Conservation (phyloP, 2,888 invertebrate genomes). For the Melipona bicolor region DNA sequence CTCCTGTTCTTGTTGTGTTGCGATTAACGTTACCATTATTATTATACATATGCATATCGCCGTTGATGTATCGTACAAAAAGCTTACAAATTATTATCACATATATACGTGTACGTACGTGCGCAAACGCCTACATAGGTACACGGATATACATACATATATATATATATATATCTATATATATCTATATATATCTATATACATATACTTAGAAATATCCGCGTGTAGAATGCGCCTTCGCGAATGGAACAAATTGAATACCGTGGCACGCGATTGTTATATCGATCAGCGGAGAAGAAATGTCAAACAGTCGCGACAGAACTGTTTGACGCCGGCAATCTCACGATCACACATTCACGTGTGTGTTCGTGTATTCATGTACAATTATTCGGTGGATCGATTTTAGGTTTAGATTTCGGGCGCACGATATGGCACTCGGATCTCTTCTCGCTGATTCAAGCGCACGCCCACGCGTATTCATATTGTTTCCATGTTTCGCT, state of each 20-base stretch:
- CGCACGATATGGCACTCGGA: slow-evolving; percentile 73
- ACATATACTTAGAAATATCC: neutral
- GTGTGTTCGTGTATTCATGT: neutral
- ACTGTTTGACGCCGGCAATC: slow-evolving; percentile 2
- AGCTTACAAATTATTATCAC: slow-evolving; percentile 73
- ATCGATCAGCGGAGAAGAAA: neutral
- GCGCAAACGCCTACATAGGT: slow-evolving; percentile 47
- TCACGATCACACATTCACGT: neutral
- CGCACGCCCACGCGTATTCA: neutral
- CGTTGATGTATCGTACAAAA: slow-evolving; percentile 78
- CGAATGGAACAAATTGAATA: slow-evolving; percentile 7
- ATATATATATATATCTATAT: neutral
- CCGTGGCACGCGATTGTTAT: slow-evolving; percentile 14
- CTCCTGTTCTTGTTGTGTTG: neutral
- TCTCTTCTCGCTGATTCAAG: slow-evolving; percentile 42
- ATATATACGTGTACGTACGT: slow-evolving; percentile 59
- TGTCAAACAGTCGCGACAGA: slow-evolving; percentile 46
- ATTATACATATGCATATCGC: slow-evolving; percentile 68
- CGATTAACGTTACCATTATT: neutral
- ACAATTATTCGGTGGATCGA: slow-evolving; percentile 19
- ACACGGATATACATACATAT: slow-evolving; percentile 47
- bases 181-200: slow-evolving; percentile 4
- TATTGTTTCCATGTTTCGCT: neutral
- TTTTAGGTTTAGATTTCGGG: slow-evolving; percentile 31
- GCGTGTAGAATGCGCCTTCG: neutral